Conservation (phyloP, 2,113 vertebrate genomes). For the Penelope pileata region DNA sequence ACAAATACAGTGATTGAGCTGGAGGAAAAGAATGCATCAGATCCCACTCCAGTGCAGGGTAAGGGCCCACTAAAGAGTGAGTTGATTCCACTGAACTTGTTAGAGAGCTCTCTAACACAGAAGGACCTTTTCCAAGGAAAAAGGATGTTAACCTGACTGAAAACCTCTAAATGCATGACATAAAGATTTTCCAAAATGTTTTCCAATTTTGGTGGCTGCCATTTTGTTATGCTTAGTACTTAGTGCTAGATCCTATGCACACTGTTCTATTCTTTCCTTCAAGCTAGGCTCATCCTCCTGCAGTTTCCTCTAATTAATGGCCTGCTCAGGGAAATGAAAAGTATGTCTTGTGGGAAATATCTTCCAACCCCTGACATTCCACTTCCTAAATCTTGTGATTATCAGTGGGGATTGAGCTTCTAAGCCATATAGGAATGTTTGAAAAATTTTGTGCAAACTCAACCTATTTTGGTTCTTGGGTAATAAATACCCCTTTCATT, state of each 20-base stretch:
- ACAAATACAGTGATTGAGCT: constrained; percentile 46
- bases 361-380: background rate
- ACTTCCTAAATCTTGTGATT: background rate
- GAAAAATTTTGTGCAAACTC: background rate
- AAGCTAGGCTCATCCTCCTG: background rate
- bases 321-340: background rate
- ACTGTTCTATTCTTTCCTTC: background rate
- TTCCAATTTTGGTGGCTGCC: background rate
- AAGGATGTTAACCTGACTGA: background rate
- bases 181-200: background rate
- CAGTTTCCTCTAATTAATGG: background rate
- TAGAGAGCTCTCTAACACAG: background rate
- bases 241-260: background rate
- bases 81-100: background rate
- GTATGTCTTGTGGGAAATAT: background rate
- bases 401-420: background rate
- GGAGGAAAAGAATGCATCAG: constrained; percentile 52
- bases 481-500: background rate
- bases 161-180: background rate
- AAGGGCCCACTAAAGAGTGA: background rate
- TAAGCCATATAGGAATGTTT: background rate
- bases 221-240: background rate
- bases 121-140: background rate
- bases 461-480: background rate
- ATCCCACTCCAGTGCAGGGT: constrained; percentile 10